These are phyloP conservation scores for Rhinichthys klamathensis DNA, from an alignment of 2,113 vertebrate species.

Conservation along the genomic window DNA sequence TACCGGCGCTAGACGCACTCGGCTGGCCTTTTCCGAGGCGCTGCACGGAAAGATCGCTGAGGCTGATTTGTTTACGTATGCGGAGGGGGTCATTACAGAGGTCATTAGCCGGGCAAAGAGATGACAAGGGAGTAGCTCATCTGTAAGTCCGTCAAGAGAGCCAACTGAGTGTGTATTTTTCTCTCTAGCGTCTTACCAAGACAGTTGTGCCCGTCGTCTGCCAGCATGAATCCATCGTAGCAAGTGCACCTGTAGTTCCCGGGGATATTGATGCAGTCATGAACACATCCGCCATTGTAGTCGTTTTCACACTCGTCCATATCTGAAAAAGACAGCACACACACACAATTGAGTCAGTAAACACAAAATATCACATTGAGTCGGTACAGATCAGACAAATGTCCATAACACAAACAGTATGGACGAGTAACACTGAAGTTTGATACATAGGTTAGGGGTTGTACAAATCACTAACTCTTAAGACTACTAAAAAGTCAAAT, in stretches of 20 bases:
- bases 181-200: conserved; percentile 81
- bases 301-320: conserved; percentile 98
- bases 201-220: conserved; percentile 96
- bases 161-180: conserved; percentile 26
- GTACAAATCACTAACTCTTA: not conserved
- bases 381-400: not conserved
- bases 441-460: not conserved
- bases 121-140: conserved; percentile 43
- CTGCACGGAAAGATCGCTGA: conserved; percentile 12
- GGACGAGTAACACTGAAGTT: not conserved
- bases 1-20: conserved; percentile 30
- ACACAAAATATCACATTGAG: conserved; percentile 13
- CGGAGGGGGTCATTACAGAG: conserved; percentile 47
- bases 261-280: conserved; percentile 97
- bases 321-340: conserved; percentile 76
- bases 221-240: conserved; percentile 97
- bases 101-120: conserved; percentile 37
- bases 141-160: conserved; percentile 7
- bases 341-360: conserved; percentile 23
- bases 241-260: conserved; percentile 98
- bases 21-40: conserved; percentile 50
- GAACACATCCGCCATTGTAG: conserved; percentile 95
- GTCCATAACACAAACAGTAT: not conserved
- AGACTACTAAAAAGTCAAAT: not conserved
- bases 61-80: conserved; percentile 59